Base-by-base conservation (phyloP, 2,113 vertebrate genomes). In the Prunella fulvescens region DNA sequence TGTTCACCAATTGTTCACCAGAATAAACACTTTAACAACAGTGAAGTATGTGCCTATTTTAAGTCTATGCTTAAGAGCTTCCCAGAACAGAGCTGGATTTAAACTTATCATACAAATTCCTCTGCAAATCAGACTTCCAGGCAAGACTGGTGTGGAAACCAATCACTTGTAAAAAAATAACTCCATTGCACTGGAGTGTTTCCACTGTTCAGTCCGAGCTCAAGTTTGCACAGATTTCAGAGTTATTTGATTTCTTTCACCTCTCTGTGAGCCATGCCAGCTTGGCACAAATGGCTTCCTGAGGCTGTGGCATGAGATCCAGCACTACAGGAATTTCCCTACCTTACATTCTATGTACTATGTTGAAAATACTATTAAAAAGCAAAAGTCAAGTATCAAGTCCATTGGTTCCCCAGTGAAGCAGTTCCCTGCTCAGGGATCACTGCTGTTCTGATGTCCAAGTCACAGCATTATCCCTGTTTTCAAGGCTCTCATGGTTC, bases 21-120 rank as follows among this genome's bases (percentile, higher is more conserved):
- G 51, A 92, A 81, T 39, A 19, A 86, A 77, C 77, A 78, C 40
- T 86, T 84, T 20, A 78, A 74, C 23, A 83, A 74, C 47, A 60
- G 65, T 70, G 66, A 73, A 81, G 83, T 71, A 71, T 4, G 22
- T 67, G 48, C 69, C 89, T 95, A 86, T 81, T 91, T 86, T 84
- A 92, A 86, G 57, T 62, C 83, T 74, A 12, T n/a, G 60, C 56
- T 62, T 91, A 94, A 83, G 80, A 88, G 92, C 91, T 92, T 94
- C 81, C 90, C 88, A 90, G 92, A 94, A 95, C 76, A 93, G 42
- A 44, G 65, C 72, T 95, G 37, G 73, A 85, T 56, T 92, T 56
- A 78, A 95, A 88, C 86, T 91, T 88, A 92, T 71, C 83, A 51
- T 6, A 73, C 10, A 76, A 84, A 91, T 87, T 87, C 83, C 87